These are phyloP conservation scores for Microtus californicus DNA, from an alignment of 2,797 vertebrate species.

Conservation along the genomic window DNA sequence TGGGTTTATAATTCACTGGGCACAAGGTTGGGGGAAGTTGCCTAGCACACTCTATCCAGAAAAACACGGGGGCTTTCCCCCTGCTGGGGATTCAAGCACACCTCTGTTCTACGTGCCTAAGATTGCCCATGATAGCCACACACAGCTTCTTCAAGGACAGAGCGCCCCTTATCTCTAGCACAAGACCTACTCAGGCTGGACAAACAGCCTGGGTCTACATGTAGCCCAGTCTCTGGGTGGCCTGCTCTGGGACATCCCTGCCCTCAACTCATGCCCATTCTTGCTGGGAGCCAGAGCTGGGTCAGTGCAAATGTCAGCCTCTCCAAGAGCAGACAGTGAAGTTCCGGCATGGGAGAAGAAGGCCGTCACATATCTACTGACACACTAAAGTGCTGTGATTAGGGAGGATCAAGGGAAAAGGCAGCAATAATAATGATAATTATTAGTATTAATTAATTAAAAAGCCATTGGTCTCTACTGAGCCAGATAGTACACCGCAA, in stretches of 20 bases:
- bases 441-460: neutral
- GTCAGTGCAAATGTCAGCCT: neutral
- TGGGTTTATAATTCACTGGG: neutral
- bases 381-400: neutral
- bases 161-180: neutral
- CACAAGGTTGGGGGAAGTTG: neutral
- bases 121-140: neutral
- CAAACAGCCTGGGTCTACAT: neutral
- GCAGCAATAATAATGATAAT: neutral
- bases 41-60: neutral
- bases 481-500: neutral
- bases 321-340: neutral
- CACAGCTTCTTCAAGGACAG: slow-evolving; percentile 9
- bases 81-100: neutral
- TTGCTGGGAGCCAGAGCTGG: slow-evolving; percentile 19
- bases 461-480: neutral
- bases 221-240: neutral
- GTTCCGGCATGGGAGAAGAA: neutral
- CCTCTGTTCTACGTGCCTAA: neutral
- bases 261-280: neutral
- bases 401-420: neutral
- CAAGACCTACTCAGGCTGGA: neutral
- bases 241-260: neutral
- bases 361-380: neutral
- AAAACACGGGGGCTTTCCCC: neutral